Evolutionary conservation across 2,888 invertebrate species (phyloP).

Genomic region (Tyria jacobaeae): DNA sequence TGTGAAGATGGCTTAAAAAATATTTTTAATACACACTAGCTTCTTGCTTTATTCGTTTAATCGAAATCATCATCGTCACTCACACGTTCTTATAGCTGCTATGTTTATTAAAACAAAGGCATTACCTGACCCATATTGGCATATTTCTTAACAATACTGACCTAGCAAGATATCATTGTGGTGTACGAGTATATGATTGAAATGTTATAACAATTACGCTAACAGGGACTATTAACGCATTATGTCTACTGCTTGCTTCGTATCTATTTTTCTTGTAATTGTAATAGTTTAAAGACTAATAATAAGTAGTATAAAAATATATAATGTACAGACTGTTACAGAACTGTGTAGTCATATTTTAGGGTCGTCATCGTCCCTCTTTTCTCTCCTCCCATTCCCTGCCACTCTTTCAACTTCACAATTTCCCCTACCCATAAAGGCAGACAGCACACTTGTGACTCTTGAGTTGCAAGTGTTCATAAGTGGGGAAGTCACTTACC

Average conservation of each 20-base stretch:
- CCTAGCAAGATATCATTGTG: background rate
- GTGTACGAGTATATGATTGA: conserved; percentile 2
- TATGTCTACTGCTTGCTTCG: background rate
- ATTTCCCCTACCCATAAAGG: no score
- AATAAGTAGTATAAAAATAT: background rate
- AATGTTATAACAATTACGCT: conserved; percentile 8
- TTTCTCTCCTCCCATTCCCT: no score
- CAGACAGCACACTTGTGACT: no score
- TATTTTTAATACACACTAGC: no score
- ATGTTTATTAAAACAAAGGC: background rate
- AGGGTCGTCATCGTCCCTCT: no score
- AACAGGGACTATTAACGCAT: conserved; percentile 4
- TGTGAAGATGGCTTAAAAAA: no score
- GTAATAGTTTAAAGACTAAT: background rate
- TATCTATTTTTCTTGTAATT: conserved; percentile 3
- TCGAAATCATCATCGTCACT: background rate
- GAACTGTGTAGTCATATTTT: no score
- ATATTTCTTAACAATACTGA: conserved; percentile 6
- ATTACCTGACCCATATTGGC: background rate
- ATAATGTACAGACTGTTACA: no score
- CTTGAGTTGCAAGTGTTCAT: no score
- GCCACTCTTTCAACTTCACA: no score
- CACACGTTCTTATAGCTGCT: background rate
- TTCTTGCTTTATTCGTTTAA: no score
- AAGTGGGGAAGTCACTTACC: no score